Evolutionary conservation across 2,113 vertebrate species (phyloP).

Genomic region (Falco punctatus): DNA sequence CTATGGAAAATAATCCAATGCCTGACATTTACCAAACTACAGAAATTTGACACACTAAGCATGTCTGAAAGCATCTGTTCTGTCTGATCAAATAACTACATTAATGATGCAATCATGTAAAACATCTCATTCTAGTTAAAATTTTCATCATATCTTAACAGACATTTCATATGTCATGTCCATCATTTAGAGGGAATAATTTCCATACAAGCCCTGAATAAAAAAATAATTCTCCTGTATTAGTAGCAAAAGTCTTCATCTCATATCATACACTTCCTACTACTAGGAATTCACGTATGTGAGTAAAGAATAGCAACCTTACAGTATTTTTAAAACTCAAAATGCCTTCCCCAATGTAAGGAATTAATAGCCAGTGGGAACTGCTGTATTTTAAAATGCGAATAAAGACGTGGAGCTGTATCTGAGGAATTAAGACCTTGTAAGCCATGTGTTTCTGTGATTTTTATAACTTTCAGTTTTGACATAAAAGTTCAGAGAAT

Average conservation of each 20-base stretch:
- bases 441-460: background rate
- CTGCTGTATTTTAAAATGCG: background rate
- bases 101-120: conserved; percentile 39
- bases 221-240: background rate
- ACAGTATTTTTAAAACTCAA: background rate
- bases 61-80: conserved; percentile 14
- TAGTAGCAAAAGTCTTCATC: background rate
- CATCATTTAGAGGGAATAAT: background rate
- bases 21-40: conserved; percentile 13
- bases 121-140: conserved; percentile 17
- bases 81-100: conserved; percentile 34
- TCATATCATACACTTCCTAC: background rate
- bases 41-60: conserved; percentile 35
- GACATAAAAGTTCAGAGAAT: background rate
- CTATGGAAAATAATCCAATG: background rate
- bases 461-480: background rate
- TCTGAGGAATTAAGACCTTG: background rate
- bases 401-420: background rate
- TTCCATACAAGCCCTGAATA: background rate
- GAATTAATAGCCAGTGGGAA: background rate
- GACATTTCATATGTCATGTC: conserved; percentile 1
- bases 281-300: background rate
- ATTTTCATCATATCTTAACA: conserved; percentile 32
- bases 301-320: background rate
- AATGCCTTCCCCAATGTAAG: background rate